Percentiles rank a stretch among this genome's conserved stretches.
Evolutionary conservation across 1,140 invertebrate genomes (phyloP).

Genomic region (Hermetia illucens): DNA sequence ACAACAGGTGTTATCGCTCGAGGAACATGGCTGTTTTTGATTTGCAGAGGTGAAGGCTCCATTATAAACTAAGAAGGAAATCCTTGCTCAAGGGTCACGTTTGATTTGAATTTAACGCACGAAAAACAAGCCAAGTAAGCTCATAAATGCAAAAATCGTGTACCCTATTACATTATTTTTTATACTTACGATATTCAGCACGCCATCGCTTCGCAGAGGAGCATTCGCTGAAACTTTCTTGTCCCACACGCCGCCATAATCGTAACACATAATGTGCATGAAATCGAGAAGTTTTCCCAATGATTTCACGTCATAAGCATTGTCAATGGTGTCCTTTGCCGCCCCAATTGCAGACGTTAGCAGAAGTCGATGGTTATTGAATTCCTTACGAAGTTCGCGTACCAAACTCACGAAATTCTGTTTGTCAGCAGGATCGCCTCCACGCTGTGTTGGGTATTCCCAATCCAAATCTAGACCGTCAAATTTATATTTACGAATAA

Average conservation of each 20-base stretch:
- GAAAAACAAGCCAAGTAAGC: too few relatives aligned
- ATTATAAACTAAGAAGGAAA: too few relatives aligned
- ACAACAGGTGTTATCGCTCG: too few relatives aligned
- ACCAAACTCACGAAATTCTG: conserved; percentile 60
- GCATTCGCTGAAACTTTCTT: conserved; percentile 58
- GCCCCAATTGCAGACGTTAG: conserved; percentile 65
- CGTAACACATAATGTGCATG: conserved; percentile 81
- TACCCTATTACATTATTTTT: conserved; percentile 1
- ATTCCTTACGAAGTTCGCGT: conserved; percentile 48
- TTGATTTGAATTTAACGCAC: too few relatives aligned
- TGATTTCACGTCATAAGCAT: conserved; percentile 58
- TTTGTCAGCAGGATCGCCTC: conserved; percentile 56
- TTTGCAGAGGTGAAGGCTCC: too few relatives aligned
- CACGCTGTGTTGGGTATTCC: conserved; percentile 67
- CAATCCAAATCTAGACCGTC: conserved; percentile 67
- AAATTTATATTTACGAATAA: conserved; percentile 42
- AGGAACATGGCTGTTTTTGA: too few relatives aligned
- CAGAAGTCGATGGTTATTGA: conserved; percentile 42
- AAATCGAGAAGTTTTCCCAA: conserved; percentile 62
- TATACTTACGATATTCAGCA: conserved; percentile 46
- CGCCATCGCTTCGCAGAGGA: conserved; percentile 36
- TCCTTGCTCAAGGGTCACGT: too few relatives aligned
- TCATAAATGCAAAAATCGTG: too few relatives aligned
- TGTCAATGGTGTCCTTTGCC: conserved; percentile 50
- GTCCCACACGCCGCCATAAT: conserved; percentile 81